Conservation (phyloP, 2,113 vertebrate genomes). For the Atractosteus spatula region DNA sequence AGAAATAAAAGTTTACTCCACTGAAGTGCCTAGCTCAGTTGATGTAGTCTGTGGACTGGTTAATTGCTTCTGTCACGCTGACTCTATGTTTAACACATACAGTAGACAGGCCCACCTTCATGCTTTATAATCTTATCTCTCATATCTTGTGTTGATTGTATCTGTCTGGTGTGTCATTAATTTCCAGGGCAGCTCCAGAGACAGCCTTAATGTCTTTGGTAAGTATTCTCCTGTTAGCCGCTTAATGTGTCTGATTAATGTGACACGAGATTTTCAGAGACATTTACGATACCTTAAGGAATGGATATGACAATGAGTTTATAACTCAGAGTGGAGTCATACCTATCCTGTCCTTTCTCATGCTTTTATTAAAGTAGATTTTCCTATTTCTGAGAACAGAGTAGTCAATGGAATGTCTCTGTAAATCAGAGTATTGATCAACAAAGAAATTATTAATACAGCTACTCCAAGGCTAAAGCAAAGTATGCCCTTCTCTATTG, state of each 20-base stretch:
- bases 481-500: conserved; percentile 45
- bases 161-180: conserved; percentile 62
- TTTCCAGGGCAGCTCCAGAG: conserved; percentile 62
- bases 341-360: not conserved
- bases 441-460: conserved; percentile 54
- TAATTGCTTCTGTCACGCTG: conserved; percentile 64
- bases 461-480: conserved; percentile 41
- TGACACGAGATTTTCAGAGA: conserved; percentile 55
- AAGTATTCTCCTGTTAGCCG: conserved; percentile 58
- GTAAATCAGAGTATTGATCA: conserved; percentile 73
- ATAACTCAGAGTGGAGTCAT: conserved; percentile 22
- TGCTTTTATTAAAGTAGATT: conserved; percentile 4
- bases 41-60: conserved; percentile 41
- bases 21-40: conserved; percentile 32
- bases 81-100: conserved; percentile 36
- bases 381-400: conserved; percentile 19
- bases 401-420: conserved; percentile 58
- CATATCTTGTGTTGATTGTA: conserved; percentile 58
- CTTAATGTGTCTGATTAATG: conserved; percentile 72
- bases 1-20: conserved; percentile 23
- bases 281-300: conserved; percentile 67
- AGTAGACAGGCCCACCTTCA: conserved; percentile 47
- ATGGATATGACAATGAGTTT: conserved; percentile 55
- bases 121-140: conserved; percentile 53
- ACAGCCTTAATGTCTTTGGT: conserved; percentile 60